A percentile compares a stretch with the other conserved stretches of the same genome.
phyloP scores from a whole-genome alignment of 2,888 invertebrate genomes.

The Electrophaes corylata region DNA sequence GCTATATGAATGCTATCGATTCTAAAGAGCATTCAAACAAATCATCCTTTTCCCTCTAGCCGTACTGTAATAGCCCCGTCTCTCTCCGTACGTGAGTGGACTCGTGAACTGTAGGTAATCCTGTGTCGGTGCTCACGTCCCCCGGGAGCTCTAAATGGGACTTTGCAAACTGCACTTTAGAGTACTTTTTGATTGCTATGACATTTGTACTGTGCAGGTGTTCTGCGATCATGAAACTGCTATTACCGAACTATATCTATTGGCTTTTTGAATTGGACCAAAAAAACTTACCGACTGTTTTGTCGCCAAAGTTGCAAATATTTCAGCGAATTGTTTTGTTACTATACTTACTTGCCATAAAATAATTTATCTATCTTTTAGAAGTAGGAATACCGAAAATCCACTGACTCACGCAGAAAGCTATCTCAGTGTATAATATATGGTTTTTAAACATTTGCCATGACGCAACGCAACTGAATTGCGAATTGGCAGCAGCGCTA shows the following conservation, averaged over 20 bases:
- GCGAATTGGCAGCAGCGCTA: conserved; percentile 44
- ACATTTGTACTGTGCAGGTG: conserved; percentile 56
- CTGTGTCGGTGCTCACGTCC: conserved; percentile 52
- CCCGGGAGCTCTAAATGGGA: conserved; percentile 56
- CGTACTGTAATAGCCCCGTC: conserved; percentile 54
- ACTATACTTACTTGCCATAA: neutral
- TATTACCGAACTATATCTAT: conserved; percentile 52
- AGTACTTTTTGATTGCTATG: conserved; percentile 59
- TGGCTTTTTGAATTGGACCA: conserved; percentile 53
- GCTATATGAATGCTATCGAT: conserved; percentile 66
- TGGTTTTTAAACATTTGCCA: conserved; percentile 31
- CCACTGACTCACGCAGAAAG: conserved; percentile 42
- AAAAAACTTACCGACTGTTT: conserved; percentile 37
- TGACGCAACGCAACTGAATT: conserved; percentile 44
- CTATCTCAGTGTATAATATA: conserved; percentile 36
- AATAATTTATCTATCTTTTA: conserved; percentile 9
- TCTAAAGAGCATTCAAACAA: conserved; percentile 57
- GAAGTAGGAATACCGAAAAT: conserved; percentile 38
- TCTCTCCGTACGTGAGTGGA: conserved; percentile 60
- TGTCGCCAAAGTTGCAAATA: conserved; percentile 7
- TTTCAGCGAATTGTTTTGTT: conserved; percentile 10
- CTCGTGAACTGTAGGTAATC: conserved; percentile 63
- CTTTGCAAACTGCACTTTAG: conserved; percentile 62
- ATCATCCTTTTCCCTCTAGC: conserved; percentile 56
- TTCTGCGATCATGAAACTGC: conserved; percentile 55